A percentile compares a stretch with the other conserved stretches of the same genome.
Conservation (phyloP, 2,113 vertebrate species). For the Ictalurus punctatus region DNA sequence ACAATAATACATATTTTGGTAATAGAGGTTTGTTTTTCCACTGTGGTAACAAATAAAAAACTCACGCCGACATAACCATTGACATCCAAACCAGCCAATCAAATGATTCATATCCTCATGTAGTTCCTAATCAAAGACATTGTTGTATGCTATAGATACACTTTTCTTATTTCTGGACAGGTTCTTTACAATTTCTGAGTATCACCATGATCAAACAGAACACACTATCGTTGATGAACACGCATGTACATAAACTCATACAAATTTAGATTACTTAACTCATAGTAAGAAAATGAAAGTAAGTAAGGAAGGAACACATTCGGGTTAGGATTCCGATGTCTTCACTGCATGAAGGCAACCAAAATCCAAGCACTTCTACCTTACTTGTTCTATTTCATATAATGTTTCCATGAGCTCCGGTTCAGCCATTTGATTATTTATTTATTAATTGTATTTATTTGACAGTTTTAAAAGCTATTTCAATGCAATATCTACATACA, state of each 20-base stretch:
- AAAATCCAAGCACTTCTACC: neutral
- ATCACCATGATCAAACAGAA: neutral
- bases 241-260: neutral
- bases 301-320: neutral
- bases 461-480: neutral
- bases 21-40: slow-evolving; percentile 5
- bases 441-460: no score
- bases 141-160: neutral
- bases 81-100: neutral
- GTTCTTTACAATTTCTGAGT: neutral
- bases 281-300: neutral
- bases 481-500: neutral
- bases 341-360: neutral
- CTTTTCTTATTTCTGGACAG: neutral
- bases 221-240: neutral
- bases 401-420: neutral
- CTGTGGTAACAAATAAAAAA: neutral
- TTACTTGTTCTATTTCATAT: neutral
- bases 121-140: neutral
- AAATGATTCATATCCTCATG: neutral
- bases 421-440: neutral
- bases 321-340: neutral
- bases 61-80: neutral
- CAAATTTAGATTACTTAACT: neutral
- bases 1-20: neutral